These are phyloP conservation scores for Panthera uncia DNA, from an alignment of 2,113 vertebrate species.

Conservation along the genomic window DNA sequence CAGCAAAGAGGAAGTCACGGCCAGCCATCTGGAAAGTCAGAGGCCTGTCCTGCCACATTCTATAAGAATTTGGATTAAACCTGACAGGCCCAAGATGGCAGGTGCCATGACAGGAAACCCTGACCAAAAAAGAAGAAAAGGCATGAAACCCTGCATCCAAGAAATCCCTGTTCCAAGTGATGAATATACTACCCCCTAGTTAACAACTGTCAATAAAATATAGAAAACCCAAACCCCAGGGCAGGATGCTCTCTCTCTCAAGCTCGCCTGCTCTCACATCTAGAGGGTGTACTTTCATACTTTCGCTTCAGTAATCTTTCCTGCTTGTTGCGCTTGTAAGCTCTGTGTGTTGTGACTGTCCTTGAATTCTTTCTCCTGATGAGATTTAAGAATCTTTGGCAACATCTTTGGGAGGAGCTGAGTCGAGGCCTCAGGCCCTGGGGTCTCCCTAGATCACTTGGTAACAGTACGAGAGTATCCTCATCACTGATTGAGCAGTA, in stretches of 20 bases:
- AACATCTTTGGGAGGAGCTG: neutral
- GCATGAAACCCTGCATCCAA: neutral
- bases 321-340: neutral
- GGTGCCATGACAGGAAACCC: neutral
- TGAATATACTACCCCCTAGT: neutral
- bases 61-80: neutral
- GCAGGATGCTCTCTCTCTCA: neutral
- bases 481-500: neutral
- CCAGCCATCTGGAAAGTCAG: neutral
- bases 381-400: neutral
- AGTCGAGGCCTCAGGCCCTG: neutral
- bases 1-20: neutral
- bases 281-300: neutral
- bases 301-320: neutral
- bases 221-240: neutral
- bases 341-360: neutral
- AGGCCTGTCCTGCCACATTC: neutral
- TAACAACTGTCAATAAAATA: neutral
- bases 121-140: neutral
- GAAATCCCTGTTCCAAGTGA: neutral
- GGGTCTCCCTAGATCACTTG: neutral
- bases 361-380: neutral
- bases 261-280: neutral
- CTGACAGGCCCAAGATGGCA: neutral
- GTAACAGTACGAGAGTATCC: neutral